phyloP scores from a whole-genome alignment of 2,888 invertebrate species.

The Caenorhabditis parvicauda region DNA sequence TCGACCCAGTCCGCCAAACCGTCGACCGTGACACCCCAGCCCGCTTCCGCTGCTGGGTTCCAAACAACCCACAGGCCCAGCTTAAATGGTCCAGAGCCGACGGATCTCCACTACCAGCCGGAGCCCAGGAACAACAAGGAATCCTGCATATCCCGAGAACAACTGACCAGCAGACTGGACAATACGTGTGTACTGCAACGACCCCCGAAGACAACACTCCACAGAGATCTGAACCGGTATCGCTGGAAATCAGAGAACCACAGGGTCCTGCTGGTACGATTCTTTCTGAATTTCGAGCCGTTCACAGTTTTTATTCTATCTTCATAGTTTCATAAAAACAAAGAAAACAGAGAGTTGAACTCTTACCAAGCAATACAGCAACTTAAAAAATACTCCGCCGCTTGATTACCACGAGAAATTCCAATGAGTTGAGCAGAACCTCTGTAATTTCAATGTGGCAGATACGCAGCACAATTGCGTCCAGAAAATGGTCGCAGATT shows the following conservation, averaged over 20 bases:
- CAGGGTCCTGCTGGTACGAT: no score
- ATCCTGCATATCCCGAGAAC: conserved; percentile 38
- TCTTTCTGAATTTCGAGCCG: no score
- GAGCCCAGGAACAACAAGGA: conserved; percentile 43
- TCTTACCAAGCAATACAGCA: no score
- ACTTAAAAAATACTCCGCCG: not conserved
- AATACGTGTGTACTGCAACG: conserved; percentile 80
- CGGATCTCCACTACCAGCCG: conserved; percentile 30
- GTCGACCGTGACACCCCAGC: conserved; percentile 72
- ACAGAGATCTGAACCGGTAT: conserved; percentile 34
- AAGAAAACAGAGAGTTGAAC: no score
- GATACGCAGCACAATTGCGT: no score
- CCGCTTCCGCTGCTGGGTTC: conserved; percentile 73
- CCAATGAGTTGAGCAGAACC: no score
- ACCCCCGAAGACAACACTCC: conserved; percentile 62
- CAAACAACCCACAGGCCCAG: conserved; percentile 52
- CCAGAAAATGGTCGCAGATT: no score
- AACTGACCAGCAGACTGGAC: conserved; percentile 67
- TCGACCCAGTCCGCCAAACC: conserved; percentile 70
- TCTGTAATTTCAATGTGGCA: no score
- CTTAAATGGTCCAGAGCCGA: conserved; percentile 41
- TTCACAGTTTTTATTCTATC: no score
- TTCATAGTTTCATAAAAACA: no score
- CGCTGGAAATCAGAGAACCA: conserved; percentile 25
- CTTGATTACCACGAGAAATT: not conserved